A percentile compares a stretch with the other conserved stretches of the same genome.
phyloP scores from a whole-genome alignment of 2,113 vertebrate species.

The Cyanoliseus patagonus region DNA sequence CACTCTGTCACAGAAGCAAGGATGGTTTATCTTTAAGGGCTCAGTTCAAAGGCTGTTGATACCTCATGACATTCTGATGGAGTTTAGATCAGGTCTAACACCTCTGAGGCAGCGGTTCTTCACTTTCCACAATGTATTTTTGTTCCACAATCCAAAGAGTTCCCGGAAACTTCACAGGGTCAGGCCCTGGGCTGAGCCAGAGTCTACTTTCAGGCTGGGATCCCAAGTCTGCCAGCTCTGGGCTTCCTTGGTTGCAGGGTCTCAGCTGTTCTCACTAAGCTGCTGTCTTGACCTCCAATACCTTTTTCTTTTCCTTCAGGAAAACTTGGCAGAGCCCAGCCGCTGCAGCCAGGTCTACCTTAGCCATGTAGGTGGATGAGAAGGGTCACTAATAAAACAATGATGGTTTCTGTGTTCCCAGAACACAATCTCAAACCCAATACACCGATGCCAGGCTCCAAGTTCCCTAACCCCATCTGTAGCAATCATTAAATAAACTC shows the following conservation, averaged over 20 bases:
- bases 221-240: background rate
- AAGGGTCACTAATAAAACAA: background rate
- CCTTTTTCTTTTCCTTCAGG: background rate
- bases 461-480: conserved; percentile 42
- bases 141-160: background rate
- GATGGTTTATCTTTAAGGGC: background rate
- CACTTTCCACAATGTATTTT: conserved; percentile 7
- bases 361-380: background rate
- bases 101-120: background rate
- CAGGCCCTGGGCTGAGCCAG: background rate
- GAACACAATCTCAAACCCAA: background rate
- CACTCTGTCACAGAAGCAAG: background rate
- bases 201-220: background rate
- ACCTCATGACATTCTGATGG: background rate
- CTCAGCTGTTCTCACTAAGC: background rate
- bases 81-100: background rate
- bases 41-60: background rate
- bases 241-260: background rate
- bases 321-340: background rate
- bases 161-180: conserved; percentile 41
- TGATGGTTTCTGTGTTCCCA: background rate
- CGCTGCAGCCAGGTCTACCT: background rate
- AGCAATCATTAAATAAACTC: conserved; percentile 60
- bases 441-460: background rate
- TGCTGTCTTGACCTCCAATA: background rate